phyloP scores from a whole-genome alignment of 1,140 invertebrate genomes.

The Achatina immaculata region DNA sequence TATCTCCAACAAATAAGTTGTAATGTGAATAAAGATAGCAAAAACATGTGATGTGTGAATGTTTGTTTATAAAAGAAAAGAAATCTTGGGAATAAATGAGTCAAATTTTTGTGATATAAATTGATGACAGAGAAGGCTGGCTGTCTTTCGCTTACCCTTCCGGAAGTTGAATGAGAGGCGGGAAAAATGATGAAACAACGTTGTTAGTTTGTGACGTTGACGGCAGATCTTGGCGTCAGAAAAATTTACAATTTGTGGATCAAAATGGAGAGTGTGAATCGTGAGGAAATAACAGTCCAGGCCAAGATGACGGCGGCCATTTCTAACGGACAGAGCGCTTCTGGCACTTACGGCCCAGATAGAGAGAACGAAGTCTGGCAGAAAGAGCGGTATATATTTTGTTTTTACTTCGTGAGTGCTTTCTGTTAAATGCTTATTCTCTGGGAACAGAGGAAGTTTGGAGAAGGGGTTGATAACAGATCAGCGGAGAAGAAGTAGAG shows the following conservation, averaged over 20 bases:
- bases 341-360: neutral
- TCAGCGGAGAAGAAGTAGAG: too few species aligned
- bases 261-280: slow-evolving; percentile 5
- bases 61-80: neutral
- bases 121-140: neutral
- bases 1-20: neutral
- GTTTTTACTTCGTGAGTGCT: too few species aligned
- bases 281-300: neutral
- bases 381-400: neutral
- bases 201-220: slow-evolving; percentile 2
- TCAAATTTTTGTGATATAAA: neutral
- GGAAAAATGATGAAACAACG: neutral
- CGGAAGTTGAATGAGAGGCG: neutral
- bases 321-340: neutral
- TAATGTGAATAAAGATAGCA: neutral
- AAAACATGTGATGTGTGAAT: neutral
- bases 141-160: too few species aligned
- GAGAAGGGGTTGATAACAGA: too few species aligned
- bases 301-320: neutral
- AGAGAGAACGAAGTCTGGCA: neutral
- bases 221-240: neutral
- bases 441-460: too few species aligned
- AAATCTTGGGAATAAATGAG: neutral
- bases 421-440: too few species aligned
- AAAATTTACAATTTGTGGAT: neutral